Percentiles rank a stretch among this genome's conserved stretches.
Conservation (phyloP, 2,888 invertebrate species). For the Steinernema carpocapsae region DNA sequence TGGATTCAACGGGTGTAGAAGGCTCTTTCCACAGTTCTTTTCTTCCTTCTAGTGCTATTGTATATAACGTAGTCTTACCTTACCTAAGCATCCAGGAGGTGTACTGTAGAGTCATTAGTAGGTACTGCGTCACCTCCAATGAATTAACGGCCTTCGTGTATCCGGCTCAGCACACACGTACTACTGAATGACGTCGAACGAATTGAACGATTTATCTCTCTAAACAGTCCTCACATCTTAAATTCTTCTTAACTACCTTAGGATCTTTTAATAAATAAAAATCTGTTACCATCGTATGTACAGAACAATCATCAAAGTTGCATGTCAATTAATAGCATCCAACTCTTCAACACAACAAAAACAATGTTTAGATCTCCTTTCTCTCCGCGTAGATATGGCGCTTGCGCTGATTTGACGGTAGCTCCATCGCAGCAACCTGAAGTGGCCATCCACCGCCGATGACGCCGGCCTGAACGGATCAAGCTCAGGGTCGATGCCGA, state of each 20-base stretch:
- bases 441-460: conserved; percentile 73
- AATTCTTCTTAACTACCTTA: too few relatives aligned
- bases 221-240: too few relatives aligned
- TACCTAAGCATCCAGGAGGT: too few relatives aligned
- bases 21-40: background rate
- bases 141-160: too few relatives aligned
- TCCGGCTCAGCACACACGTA: too few relatives aligned
- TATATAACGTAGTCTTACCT: too few relatives aligned
- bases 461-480: conserved; percentile 73
- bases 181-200: too few relatives aligned
- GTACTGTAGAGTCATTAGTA: too few relatives aligned
- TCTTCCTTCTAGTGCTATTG: background rate
- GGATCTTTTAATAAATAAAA: background rate
- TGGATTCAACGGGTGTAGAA: conserved; percentile 20
- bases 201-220: too few relatives aligned
- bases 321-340: background rate
- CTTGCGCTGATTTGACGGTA: conserved; percentile 59
- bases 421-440: conserved; percentile 69
- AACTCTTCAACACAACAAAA: background rate
- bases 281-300: conserved; percentile 6
- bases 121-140: too few relatives aligned
- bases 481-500: conserved; percentile 71
- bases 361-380: conserved; percentile 35
- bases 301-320: conserved; percentile 27
- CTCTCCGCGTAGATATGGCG: conserved; percentile 62